Conservation (phyloP, 1,140 invertebrate genomes). For the Colletes latitarsis region DNA sequence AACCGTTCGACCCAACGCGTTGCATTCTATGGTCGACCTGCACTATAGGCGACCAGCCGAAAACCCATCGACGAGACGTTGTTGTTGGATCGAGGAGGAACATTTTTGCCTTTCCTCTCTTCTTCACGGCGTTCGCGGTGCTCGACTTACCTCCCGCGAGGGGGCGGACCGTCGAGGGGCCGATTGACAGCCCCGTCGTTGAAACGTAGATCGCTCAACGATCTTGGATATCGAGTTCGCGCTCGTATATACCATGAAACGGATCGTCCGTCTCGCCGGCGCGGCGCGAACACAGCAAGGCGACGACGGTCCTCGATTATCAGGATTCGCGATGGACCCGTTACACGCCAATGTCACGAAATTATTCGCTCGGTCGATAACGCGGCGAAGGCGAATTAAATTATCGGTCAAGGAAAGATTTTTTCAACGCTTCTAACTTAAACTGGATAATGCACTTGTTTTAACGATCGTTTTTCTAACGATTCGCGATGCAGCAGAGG, state of each 20-base stretch:
- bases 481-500: too few relatives aligned
- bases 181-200: slow-evolving; percentile 10
- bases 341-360: too few relatives aligned
- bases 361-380: too few relatives aligned
- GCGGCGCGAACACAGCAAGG: neutral
- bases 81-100: slow-evolving; percentile 43
- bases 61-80: slow-evolving; percentile 56
- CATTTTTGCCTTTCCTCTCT: slow-evolving; percentile 26
- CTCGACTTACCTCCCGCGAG: slow-evolving; percentile 16
- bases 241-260: neutral
- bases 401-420: too few relatives aligned
- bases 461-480: too few relatives aligned
- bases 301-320: neutral
- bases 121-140: neutral
- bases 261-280: neutral
- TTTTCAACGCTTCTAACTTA: too few relatives aligned
- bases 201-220: neutral
- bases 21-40: neutral
- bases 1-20: slow-evolving; percentile 10
- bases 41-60: slow-evolving; percentile 50
- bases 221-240: slow-evolving; percentile 21
- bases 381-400: too few relatives aligned
- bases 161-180: neutral
- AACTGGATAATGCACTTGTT: too few relatives aligned
- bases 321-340: neutral